Conservation (phyloP, 2,113 vertebrate species). For the Perca flavescens region DNA sequence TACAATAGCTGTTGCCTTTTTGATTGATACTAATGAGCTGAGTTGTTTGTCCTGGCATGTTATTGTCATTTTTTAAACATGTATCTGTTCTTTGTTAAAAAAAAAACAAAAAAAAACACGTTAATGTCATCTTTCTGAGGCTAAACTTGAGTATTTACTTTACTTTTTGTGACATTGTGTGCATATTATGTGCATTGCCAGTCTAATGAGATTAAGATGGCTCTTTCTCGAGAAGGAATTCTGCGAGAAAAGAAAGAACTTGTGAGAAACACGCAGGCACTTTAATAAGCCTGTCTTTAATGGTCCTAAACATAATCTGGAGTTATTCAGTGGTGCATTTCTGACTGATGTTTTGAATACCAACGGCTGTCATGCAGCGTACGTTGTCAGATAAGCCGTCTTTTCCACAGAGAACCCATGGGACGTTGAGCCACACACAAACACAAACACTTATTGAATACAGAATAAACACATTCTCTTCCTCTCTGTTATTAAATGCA, state of each 20-base stretch:
- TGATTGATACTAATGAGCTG: conserved; percentile 15
- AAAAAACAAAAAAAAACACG: no score
- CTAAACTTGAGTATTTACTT: not conserved
- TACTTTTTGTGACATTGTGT: not conserved
- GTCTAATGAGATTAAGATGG: not conserved
- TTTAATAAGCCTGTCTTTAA: conserved; percentile 50
- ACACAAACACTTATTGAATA: conserved; percentile 4
- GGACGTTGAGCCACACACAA: conserved; percentile 33
- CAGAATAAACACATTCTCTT: conserved; percentile 5
- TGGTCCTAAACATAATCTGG: conserved; percentile 42
- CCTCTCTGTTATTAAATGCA: conserved; percentile 18
- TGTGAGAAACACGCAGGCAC: conserved; percentile 21
- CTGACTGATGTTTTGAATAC: conserved; percentile 68
- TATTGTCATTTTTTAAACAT: not conserved
- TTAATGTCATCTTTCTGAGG: not conserved
- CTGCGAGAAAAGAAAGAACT: conserved; percentile 33
- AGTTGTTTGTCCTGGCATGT: not conserved
- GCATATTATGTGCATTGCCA: not conserved
- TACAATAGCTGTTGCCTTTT: conserved; percentile 17
- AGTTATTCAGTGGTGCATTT: conserved; percentile 58
- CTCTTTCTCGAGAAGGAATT: conserved; percentile 33
- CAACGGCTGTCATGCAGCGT: conserved; percentile 63
- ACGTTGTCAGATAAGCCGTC: conserved; percentile 54
- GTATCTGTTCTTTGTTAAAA: not conserved
- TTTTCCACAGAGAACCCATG: conserved; percentile 33